Percentiles rank a stretch among this genome's conserved stretches.
Evolutionary conservation across 2,888 invertebrate species (phyloP).

Genomic region (Trachelus stipa): DNA sequence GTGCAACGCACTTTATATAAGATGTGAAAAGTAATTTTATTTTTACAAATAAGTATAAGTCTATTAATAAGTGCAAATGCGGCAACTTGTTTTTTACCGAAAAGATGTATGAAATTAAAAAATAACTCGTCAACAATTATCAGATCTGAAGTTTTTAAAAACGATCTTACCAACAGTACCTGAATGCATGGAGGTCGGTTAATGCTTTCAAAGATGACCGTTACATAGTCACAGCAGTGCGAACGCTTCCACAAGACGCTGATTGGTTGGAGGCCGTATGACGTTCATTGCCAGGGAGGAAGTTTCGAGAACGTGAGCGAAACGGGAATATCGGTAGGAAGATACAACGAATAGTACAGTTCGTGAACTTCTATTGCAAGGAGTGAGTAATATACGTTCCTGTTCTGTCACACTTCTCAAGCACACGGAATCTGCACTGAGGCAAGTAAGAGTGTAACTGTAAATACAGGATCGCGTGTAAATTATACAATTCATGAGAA

Average conservation of each 20-base stretch:
- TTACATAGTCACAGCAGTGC: background rate
- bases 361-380: conserved; percentile 33
- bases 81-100: background rate
- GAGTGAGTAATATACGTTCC: conserved; percentile 26
- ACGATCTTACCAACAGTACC: background rate
- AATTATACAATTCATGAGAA: background rate
- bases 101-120: background rate
- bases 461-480: background rate
- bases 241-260: conserved; percentile 13
- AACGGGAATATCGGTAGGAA: conserved; percentile 37
- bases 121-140: no score
- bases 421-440: conserved; percentile 31
- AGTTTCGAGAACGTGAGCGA: conserved; percentile 55
- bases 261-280: conserved; percentile 41
- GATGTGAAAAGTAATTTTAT: background rate
- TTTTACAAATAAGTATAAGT: background rate
- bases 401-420: conserved; percentile 27
- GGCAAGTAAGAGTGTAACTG: conserved; percentile 34
- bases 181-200: background rate
- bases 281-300: conserved; percentile 53
- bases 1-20: background rate
- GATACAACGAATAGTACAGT: conserved; percentile 35
- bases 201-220: background rate
- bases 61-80: background rate
- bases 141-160: background rate